phyloP scores from a whole-genome alignment of 92 coral and sea anemone genomes.

The Plumapathes pennacea region DNA sequence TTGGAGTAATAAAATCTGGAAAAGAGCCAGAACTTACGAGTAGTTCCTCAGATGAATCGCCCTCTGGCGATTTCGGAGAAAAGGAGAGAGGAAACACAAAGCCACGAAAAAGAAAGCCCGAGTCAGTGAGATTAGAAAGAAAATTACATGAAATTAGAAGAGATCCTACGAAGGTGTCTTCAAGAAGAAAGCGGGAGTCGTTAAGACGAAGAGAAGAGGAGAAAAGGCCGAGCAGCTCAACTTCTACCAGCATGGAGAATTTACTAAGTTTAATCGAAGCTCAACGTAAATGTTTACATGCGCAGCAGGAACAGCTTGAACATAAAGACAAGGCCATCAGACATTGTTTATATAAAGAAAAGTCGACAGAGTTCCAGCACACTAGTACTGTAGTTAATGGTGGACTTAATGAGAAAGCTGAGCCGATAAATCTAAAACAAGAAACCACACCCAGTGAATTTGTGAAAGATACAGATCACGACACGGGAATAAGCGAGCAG shows the following conservation, averaged over 20 bases:
- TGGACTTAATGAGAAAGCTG: background rate
- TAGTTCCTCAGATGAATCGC: no score
- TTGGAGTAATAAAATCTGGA: constrained; percentile 3
- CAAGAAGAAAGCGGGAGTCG: constrained; percentile 17
- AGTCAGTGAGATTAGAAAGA: background rate
- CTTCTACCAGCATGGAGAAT: constrained; percentile 27
- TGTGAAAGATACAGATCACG: constrained; percentile 70
- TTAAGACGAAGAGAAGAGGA: constrained; percentile 6
- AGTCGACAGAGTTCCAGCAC: background rate
- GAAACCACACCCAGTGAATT: constrained; percentile 11
- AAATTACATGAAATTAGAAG: background rate
- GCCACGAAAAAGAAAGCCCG: background rate
- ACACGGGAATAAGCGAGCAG: constrained; percentile 85
- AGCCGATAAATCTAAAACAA: background rate
- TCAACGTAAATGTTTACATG: constrained; percentile 45
- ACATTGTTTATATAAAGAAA: constrained; percentile 18
- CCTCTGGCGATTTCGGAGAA: no score
- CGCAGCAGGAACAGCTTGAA: constrained; percentile 18
- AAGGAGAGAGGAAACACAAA: background rate
- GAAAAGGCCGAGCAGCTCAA: constrained; percentile 8
- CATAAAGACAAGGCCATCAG: constrained; percentile 41
- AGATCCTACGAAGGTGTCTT: constrained; percentile 3
- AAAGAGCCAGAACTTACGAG: no score
- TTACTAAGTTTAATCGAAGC: constrained; percentile 13
- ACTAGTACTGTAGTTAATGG: background rate